Base-by-base conservation (phyloP, 2,797 vertebrate genomes). In the Erpetoichthys calabaricus region DNA sequence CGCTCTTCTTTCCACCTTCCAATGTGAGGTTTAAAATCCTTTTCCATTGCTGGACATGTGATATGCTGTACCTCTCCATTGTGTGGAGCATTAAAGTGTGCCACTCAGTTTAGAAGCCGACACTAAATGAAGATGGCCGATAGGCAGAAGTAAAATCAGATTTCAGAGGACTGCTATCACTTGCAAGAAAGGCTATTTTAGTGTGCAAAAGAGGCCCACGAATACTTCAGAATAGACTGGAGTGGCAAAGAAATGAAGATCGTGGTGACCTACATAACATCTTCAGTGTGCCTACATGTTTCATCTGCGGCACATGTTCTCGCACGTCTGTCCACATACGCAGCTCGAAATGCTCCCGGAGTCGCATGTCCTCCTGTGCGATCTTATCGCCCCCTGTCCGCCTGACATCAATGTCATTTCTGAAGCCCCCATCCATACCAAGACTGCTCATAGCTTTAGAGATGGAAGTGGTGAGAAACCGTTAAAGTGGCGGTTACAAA, bases 381-480 rank as follows among this genome's bases (percentile, higher is more conserved):
- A 89, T 86, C 57, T 64, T 89, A 90, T 92, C 89, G 74, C 63
- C 25, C 57, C 65, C 73, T 66, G 75, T 67, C 68, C 75, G 74
- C 71, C 73, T 72, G 72, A 66, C 71, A 81, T 79, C 76, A 78
- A 87, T 60, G 69, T 65, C 73, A 76, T 69, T 72, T 69, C 65
- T 70, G 70, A 72, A 63, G 58, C 64, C 64, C 53, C 65, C 64
- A 74, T 67, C 69, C 64, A 63, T 62, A 72, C 42, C 60, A 60
- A 57, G 63, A 60, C 62, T 52, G 46, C 54, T 63, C 59, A 56
- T 60, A 65, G 60, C 73, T 66, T 45, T 73, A 73, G 75, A 87
- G 84, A 86, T 89, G 93, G 90, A 95, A 92, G 94, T 86, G 90
- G 92, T 90, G 59, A 87, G 75, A 75, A 85, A 81, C 91, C 84